Base-by-base conservation (phyloP, 2,797 vertebrate species). In the Macropodus opercularis region DNA sequence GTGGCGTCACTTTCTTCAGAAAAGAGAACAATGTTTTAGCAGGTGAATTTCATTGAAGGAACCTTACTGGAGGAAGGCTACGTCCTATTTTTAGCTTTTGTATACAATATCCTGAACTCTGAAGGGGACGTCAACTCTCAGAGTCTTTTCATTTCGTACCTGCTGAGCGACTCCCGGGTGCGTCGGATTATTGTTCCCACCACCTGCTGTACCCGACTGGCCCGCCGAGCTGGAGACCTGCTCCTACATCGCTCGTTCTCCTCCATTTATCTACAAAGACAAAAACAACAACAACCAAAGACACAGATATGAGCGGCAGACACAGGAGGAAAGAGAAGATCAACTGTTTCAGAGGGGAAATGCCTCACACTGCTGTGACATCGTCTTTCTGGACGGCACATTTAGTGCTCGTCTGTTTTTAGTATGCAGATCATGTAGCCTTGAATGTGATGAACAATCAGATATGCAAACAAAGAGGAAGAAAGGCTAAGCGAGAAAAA, bases 171-270 rank as follows among this genome's bases (percentile, higher is more conserved):
- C 86, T 97, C 95, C 75, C 95, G 91, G 39, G 95, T 94, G 31
- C 96, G 96, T 29, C 96, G 93, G 75, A 99, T 95, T 93, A 97
- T 98, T 84, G 95, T 95, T 27, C 95, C 95, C 84, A 99, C 96
- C 92, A 98, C 95, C 84, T 98, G 96, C 77, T 99, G 97, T 92
- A 99, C 94, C 79, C 96, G 90, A 58, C 92, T 93, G 64, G 94
- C 88, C 90, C 94, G 93, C 62, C 94, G 93, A 65, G 92, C 86
- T 21, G 95, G 96, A 85, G 94, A 93, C 83, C 95, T 90, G 87
- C 93, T 94, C 91, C 93, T 83, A 90, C 92, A 94, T 89, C 93
- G 83, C 89, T 97, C 96, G 77, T 94, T 92, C 80, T 91, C 89
- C 81, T 91, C 89, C 89, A 96, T 93, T 96, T 98, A 90, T 83